Conservation (phyloP, 2,797 vertebrate genomes). For the Petrocephalus schoutedeni region DNA sequence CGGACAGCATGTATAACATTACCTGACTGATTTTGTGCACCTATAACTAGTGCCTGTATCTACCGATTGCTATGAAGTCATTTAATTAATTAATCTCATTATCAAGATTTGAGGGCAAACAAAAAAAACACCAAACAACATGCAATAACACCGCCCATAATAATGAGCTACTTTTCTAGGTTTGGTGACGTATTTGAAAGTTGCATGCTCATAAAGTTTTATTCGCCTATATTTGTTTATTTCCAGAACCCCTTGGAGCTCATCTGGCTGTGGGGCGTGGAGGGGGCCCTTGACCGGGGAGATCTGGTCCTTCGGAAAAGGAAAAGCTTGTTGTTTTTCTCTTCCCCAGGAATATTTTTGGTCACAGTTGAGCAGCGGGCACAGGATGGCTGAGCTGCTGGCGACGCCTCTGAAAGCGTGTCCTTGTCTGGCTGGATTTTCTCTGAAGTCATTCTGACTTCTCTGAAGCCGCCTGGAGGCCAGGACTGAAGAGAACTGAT, state of each 20-base stretch:
- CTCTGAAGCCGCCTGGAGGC: conserved; percentile 47
- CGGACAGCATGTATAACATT: not conserved
- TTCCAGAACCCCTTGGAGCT: not conserved
- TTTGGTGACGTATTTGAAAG: not conserved
- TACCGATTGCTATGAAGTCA: not conserved
- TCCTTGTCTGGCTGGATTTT: conserved; percentile 34
- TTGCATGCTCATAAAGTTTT: not conserved
- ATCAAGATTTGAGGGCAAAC: not conserved
- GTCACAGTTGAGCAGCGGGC: not conserved
- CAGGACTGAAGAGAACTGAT: conserved; percentile 33
- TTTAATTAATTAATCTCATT: not conserved
- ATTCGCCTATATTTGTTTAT: not conserved
- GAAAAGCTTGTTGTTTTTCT: conserved; percentile 16
- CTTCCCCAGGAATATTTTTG: conserved; percentile 18
- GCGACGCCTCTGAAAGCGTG: conserved; percentile 26
- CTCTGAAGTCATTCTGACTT: conserved; percentile 52
- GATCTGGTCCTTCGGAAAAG: not conserved
- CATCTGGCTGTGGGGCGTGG: conserved; percentile 23
- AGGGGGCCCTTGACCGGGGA: not conserved
- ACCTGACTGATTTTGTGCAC: not conserved
- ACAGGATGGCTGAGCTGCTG: conserved; percentile 10
- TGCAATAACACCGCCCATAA: not conserved
- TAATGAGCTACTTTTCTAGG: not conserved
- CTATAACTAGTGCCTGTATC: not conserved
- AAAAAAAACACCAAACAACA: not conserved